These are phyloP conservation scores for Accipiter cooperii DNA, from an alignment of 2,113 vertebrate species.

Conservation along the genomic window DNA sequence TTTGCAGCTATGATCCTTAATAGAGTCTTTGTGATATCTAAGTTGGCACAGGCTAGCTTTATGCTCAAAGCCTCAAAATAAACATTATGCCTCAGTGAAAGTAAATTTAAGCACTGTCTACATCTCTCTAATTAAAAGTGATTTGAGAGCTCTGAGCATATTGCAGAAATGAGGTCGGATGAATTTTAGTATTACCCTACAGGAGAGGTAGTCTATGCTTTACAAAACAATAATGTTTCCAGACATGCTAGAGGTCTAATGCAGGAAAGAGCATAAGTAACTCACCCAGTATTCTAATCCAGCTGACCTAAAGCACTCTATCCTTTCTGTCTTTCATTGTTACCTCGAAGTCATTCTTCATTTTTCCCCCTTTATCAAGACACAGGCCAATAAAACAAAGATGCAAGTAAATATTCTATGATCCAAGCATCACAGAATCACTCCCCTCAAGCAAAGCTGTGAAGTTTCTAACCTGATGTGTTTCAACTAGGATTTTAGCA, in stretches of 20 bases:
- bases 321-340: not conserved
- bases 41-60: not conserved
- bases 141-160: not conserved
- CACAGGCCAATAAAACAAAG: not conserved
- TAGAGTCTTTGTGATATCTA: not conserved
- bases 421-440: not conserved
- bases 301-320: not conserved
- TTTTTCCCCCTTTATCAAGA: not conserved
- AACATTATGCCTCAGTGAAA: slow-evolving; percentile 12
- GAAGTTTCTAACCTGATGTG: not conserved
- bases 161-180: not conserved
- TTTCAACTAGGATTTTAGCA: not conserved
- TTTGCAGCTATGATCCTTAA: not conserved
- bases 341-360: not conserved
- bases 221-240: not conserved
- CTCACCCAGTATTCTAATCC: not conserved
- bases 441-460: not conserved
- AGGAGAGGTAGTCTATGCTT: not conserved
- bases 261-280: not conserved
- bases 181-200: not conserved
- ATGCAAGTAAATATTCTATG: not conserved
- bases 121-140: not conserved
- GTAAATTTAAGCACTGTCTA: not conserved
- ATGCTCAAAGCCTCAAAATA: not conserved
- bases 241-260: not conserved